These are phyloP conservation scores for Masnerella sp. DNA, from an alignment of 2,888 invertebrate species.

Conservation along the genomic window DNA sequence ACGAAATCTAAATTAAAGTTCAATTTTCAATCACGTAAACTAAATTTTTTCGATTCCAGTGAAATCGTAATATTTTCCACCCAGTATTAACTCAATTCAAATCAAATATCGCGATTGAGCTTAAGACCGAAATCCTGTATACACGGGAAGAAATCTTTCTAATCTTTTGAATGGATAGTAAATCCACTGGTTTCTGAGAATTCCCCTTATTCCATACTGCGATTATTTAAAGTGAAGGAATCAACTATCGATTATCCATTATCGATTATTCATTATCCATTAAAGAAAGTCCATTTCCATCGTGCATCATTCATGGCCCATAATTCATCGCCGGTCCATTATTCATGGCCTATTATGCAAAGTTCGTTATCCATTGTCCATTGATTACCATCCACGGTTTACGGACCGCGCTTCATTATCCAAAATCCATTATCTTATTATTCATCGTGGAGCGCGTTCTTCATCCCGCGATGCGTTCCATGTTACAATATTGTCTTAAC, in stretches of 20 bases:
- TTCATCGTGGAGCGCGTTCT: slow-evolving; percentile 9
- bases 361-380: slow-evolving; percentile 56
- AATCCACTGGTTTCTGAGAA: too few species aligned
- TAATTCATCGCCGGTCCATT: slow-evolving; percentile 53
- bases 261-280: slow-evolving; percentile 53
- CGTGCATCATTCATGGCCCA: slow-evolving; percentile 49
- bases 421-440: slow-evolving; percentile 42
- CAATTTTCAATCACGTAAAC: too few species aligned
- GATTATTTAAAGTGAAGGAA: too few species aligned
- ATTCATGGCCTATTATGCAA: slow-evolving; percentile 52
- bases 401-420: slow-evolving; percentile 38
- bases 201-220: too few species aligned
- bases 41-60: too few species aligned
- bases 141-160: too few species aligned
- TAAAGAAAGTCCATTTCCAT: slow-evolving; percentile 58
- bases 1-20: too few species aligned
- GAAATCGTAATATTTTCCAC: too few species aligned
- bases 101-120: too few species aligned
- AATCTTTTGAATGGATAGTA: too few species aligned
- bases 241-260: slow-evolving; percentile 35
- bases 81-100: too few species aligned
- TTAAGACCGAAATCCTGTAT: too few species aligned
- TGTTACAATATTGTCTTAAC: slow-evolving; percentile 37
- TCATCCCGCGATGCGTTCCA: background rate
- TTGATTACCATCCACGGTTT: slow-evolving; percentile 42